Evolutionary conservation across 1,140 invertebrate species (phyloP), one percentile per base, ranked within the genome.

Genomic region (Dolichoris vasculosae): DNA sequence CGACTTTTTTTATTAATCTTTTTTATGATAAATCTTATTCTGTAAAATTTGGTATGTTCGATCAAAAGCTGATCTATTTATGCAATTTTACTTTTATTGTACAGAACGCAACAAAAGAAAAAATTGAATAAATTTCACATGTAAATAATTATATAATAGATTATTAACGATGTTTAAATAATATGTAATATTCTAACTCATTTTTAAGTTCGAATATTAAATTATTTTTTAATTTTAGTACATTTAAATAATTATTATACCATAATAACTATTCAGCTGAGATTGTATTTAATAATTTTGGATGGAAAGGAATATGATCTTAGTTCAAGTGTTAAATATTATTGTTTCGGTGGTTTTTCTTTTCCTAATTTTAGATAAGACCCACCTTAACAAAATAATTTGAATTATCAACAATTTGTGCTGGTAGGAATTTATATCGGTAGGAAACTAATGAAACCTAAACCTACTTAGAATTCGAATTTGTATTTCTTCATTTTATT

Each of bases 21-120:
- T 79, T 75, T 75, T 84, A 69, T 73, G 64, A 26, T 85, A 55
- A 51, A 35, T 81, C 46, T 84, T 26, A 79, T 64, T 79, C 32
- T n/a, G 23, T 59, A 59, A 78, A 2, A 23, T 26, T 1, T 55
- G 35, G 4, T 32, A 76, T 76, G n/a, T 23, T 51, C 1, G 2
- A 40, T 69, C 13, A 48, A 69, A 69, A 0, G 75, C 30, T 64
- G 4, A 38, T 59, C 26, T 59, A 26, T 59, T 26, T 23, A 59
- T 40, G n/a, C 38, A 67, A 32, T 35, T 71, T 71, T 40, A 35
- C 9, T 38, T 26, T 73, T 43, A 26, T 17, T 40, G 32, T 17
- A 43, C 69, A 73, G 69, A 43, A 43, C 7, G 43, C 11, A 73
- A 73, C 23, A 43, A 73, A 38, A n/a, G 35, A n/a, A 69, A 40